These are phyloP conservation scores for Anas acuta DNA, from an alignment of 2,797 vertebrate genomes.

Conservation along the genomic window DNA sequence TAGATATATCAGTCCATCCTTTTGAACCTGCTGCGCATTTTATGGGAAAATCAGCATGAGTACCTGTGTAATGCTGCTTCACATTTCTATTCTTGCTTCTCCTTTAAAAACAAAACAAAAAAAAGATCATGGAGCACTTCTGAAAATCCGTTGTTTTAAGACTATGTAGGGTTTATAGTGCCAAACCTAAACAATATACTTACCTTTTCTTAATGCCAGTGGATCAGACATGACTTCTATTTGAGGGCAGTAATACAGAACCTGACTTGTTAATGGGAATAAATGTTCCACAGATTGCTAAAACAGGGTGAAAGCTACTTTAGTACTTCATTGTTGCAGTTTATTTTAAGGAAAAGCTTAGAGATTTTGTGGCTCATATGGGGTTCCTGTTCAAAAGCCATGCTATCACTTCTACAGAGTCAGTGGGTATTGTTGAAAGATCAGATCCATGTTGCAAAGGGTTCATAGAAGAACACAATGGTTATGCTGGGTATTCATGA, in stretches of 20 bases:
- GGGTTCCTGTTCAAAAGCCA: neutral
- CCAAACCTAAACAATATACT: neutral
- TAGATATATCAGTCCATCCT: neutral
- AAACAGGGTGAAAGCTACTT: neutral
- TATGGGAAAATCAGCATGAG: conserved; percentile 18
- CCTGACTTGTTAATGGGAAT: neutral
- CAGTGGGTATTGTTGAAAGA: neutral
- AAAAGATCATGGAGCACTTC: neutral
- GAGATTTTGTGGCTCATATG: rapidly evolving
- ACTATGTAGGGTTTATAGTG: neutral
- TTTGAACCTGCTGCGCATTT: conserved; percentile 24
- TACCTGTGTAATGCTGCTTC: neutral
- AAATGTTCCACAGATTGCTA: neutral
- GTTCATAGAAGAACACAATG: neutral
- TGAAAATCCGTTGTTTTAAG: neutral
- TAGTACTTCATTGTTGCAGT: neutral
- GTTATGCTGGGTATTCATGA: neutral
- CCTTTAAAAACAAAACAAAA: neutral
- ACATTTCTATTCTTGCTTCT: neutral
- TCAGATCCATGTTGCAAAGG: neutral
- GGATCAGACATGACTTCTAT: neutral
- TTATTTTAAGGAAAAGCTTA: neutral
- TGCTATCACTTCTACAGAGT: neutral
- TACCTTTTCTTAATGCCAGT: neutral
- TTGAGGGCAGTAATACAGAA: neutral